These are phyloP conservation scores for Setophaga petechia DNA, from an alignment of 2,113 vertebrate genomes.

Conservation along the genomic window DNA sequence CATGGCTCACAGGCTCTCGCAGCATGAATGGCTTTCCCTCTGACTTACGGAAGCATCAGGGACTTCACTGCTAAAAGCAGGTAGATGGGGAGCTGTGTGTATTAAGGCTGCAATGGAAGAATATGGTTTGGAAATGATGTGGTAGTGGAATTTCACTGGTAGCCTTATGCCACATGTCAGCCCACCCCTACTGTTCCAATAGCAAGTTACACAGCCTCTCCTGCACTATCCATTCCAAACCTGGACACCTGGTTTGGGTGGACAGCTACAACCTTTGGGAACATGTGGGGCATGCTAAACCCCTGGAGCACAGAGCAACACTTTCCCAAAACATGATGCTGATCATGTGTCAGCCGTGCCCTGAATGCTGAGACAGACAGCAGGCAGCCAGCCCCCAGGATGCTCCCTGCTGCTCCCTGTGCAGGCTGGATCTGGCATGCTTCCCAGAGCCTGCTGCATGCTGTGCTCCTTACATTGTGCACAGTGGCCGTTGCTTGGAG, in stretches of 20 bases:
- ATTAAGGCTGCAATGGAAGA: neutral
- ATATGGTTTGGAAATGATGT: neutral
- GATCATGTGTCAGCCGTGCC: neutral
- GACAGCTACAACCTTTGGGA: neutral
- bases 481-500: fast-evolving
- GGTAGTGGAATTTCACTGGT: neutral
- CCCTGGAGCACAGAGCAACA: fast-evolving
- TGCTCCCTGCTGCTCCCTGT: neutral
- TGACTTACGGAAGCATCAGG: neutral
- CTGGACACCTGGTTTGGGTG: neutral
- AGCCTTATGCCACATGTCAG: fast-evolving
- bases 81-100: fast-evolving
- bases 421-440: neutral
- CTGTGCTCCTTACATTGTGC: fast-evolving
- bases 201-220: fast-evolving
- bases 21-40: neutral
- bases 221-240: fast-evolving
- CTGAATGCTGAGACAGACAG: neutral
- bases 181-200: fast-evolving
- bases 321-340: fast-evolving
- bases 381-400: neutral
- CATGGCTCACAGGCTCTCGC: neutral
- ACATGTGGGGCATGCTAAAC: neutral
- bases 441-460: neutral
- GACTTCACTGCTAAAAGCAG: neutral